Conservation (phyloP, 2,888 invertebrate species). For the Brassicogethes aeneus region DNA sequence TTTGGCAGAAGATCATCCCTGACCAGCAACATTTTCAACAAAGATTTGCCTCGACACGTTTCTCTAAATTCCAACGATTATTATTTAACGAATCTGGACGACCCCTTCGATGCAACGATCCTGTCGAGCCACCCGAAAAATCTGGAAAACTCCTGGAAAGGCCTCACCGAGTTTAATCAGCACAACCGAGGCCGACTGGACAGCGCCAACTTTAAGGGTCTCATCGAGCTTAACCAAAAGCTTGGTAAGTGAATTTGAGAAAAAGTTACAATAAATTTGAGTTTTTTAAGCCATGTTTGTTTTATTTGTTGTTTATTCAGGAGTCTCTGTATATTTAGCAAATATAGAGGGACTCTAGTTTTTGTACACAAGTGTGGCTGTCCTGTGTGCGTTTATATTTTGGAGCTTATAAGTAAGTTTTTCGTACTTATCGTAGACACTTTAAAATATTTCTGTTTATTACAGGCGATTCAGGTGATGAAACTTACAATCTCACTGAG, state of each 20-base stretch:
- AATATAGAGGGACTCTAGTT: too few relatives aligned
- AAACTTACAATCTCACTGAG: too few relatives aligned
- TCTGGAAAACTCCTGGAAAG: slow-evolving; percentile 29
- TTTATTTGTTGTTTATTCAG: too few relatives aligned
- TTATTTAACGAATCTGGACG: background rate
- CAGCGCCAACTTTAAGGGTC: slow-evolving; percentile 12
- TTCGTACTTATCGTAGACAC: too few relatives aligned
- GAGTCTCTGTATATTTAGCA: too few relatives aligned
- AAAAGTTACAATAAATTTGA: too few relatives aligned
- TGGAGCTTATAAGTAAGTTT: background rate
- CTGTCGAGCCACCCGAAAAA: slow-evolving; percentile 1
- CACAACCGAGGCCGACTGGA: slow-evolving; percentile 32
- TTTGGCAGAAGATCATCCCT: background rate
- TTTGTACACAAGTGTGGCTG: too few relatives aligned
- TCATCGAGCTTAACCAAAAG: background rate
- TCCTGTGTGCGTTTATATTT: slow-evolving; percentile 3
- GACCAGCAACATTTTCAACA: background rate
- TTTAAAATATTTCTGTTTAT: too few relatives aligned
- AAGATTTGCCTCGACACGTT: too few relatives aligned
- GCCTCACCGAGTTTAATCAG: slow-evolving; percentile 29
- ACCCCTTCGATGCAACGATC: background rate
- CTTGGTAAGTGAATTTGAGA: slow-evolving; percentile 13
- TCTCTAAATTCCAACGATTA: background rate
- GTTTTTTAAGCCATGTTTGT: too few relatives aligned
- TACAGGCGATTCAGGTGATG: too few relatives aligned